phyloP scores from a whole-genome alignment of 1,140 invertebrate genomes.

The Periplaneta americana region DNA sequence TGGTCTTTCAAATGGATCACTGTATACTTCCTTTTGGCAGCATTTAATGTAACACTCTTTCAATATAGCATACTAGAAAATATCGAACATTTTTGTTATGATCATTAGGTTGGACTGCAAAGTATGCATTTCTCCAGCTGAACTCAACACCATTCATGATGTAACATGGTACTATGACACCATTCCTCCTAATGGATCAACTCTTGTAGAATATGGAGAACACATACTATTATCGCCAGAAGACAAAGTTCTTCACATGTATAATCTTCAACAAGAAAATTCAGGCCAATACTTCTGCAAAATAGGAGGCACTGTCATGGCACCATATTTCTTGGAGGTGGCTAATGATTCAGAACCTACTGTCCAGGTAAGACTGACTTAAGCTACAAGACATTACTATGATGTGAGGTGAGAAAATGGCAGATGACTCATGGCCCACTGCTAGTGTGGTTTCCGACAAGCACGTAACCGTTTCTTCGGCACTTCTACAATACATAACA shows the following conservation, averaged over 20 bases:
- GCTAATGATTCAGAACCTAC: constrained; percentile 32
- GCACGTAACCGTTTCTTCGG: too few species aligned
- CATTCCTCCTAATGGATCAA: constrained; percentile 24
- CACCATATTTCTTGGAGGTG: constrained; percentile 42
- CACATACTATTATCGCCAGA: constrained; percentile 37
- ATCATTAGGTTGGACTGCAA: constrained; percentile 41
- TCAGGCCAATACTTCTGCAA: constrained; percentile 45
- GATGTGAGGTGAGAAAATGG: too few species aligned
- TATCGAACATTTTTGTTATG: too few species aligned
- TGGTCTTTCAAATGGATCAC: too few species aligned
- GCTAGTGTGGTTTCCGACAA: too few species aligned
- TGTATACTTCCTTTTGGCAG: too few species aligned
- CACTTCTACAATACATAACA: too few species aligned
- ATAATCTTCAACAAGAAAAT: constrained; percentile 39
- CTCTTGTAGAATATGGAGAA: constrained; percentile 33
- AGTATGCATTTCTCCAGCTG: constrained; percentile 42
- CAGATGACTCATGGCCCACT: too few species aligned
- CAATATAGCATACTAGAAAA: too few species aligned
- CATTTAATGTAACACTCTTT: too few species aligned
- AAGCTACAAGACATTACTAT: too few species aligned
- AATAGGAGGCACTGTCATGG: constrained; percentile 34
- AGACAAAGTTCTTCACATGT: constrained; percentile 39
- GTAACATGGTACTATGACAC: constrained; percentile 42
- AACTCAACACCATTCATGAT: constrained; percentile 31
- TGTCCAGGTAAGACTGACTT: constrained; percentile 16